Evolutionary conservation across 2,888 invertebrate species (phyloP), one percentile per base, ranked within the genome.

Genomic region (Ditula angustiorana): DNA sequence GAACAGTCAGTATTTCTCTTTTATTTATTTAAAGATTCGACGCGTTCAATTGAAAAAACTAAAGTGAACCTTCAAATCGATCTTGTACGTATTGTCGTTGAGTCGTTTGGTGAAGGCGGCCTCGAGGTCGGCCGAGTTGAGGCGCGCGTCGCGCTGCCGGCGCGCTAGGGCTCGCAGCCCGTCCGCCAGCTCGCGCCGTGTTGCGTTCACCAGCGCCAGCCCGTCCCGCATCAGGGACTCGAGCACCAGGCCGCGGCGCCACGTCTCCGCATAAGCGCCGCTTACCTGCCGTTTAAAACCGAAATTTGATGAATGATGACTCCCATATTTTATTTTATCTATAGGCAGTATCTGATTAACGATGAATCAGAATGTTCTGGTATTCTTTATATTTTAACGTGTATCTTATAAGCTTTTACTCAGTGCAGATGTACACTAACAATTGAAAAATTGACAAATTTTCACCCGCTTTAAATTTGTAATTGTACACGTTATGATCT

Each of bases 241-340:
- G n/a, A 93, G 76, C 30, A 88, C 80, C 56, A 93, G 78, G 0
- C 93, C 90, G 10, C 93, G 89, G 59, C 93, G 93, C 93, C 94
- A 94, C 59, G 95, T 90, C 73, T 95, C 95, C 37, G 94, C 92
- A 76, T 95, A 95, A 76, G 95, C 94, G 68, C 95, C 95, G 73
- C 94, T 93, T 37, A 94, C 94, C 95, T 95, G 73, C 3, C 70
- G 62, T 19, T 41, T 37, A 7, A 37, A 5, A 37, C 13, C 13
- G 16, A 13, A 37, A 16, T 35, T 2, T 1, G 13, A 7, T 37
- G 13, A 2, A 5, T 37, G 35, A 13, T 2, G 35, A n/a, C 13
- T 13, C 16, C 7, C 35, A 13, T 37, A 5, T n/a, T n/a, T n/a
- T n/a, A n/a, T n/a, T n/a, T n/a, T n/a, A n/a, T n/a, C n/a, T n/a